phyloP scores from a whole-genome alignment of 2,888 invertebrate genomes.

The Keiferia lycopersicella region DNA sequence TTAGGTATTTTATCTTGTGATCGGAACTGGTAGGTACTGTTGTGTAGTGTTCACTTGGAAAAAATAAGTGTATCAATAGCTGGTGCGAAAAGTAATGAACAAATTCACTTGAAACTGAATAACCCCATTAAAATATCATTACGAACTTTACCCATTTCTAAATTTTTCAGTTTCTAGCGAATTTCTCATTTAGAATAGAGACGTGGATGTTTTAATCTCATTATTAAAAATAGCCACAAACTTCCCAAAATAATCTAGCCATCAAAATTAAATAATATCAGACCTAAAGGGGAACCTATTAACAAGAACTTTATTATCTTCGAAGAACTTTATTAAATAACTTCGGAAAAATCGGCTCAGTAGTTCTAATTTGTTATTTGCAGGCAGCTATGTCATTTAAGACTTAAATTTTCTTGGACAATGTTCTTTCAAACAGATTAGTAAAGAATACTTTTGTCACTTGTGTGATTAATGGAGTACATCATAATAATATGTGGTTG shows the following conservation, averaged over 20 bases:
- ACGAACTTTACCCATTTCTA: background rate
- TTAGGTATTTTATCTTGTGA: too few relatives aligned
- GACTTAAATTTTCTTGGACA: too few relatives aligned
- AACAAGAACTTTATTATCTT: too few relatives aligned
- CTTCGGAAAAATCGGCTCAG: background rate
- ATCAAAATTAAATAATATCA: background rate
- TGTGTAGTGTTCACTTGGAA: background rate
- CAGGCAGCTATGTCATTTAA: too few relatives aligned
- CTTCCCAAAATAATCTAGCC: slow-evolving; percentile 23
- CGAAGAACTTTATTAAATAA: too few relatives aligned
- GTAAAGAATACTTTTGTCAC: too few relatives aligned
- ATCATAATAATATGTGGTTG: too few relatives aligned
- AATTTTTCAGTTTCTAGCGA: slow-evolving; percentile 38
- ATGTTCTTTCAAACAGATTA: too few relatives aligned
- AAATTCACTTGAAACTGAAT: slow-evolving; percentile 41
- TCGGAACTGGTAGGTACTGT: background rate
- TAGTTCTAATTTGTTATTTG: background rate
- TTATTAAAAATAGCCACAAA: slow-evolving; percentile 29
- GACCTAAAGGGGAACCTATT: background rate
- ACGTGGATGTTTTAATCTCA: slow-evolving; percentile 53
- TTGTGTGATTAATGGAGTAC: too few relatives aligned
- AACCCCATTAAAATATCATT: background rate
- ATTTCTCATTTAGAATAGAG: slow-evolving; percentile 42
- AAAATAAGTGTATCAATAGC: slow-evolving; percentile 25
- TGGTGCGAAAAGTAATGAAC: slow-evolving; percentile 33